Conservation (phyloP, 2,113 vertebrate genomes). For the Seriola aureovittata region DNA sequence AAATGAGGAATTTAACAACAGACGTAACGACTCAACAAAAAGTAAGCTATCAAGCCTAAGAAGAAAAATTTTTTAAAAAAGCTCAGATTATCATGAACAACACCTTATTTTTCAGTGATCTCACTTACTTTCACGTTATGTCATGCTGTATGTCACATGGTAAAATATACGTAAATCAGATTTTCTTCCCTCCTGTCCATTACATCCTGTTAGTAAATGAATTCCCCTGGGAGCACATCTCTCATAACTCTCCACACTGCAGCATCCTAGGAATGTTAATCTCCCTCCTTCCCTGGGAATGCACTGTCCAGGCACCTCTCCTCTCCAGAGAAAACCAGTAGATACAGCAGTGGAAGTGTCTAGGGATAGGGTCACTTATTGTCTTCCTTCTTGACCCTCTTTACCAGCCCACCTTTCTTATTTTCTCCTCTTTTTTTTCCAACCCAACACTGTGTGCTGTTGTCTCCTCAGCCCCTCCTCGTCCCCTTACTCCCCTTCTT, state of each 20-base stretch:
- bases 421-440: not conserved
- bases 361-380: conserved; percentile 61
- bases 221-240: conserved; percentile 28
- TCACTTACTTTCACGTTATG: conserved; percentile 20
- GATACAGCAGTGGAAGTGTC: conserved; percentile 63
- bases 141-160: conserved; percentile 20
- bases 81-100: not conserved
- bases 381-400: conserved; percentile 33
- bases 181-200: conserved; percentile 27
- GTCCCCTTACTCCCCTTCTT: conserved; percentile 9
- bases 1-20: conserved; percentile 11
- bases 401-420: conserved; percentile 9
- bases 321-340: conserved; percentile 55
- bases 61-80: not conserved
- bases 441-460: conserved; percentile 28
- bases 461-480: conserved; percentile 46
- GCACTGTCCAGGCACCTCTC: conserved; percentile 60
- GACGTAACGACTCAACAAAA: not conserved
- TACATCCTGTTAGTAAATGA: conserved; percentile 57
- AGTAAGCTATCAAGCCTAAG: not conserved
- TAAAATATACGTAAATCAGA: conserved; percentile 30
- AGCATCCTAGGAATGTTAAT: conserved; percentile 80
- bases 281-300: conserved; percentile 65
- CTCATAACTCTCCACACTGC: conserved; percentile 51
- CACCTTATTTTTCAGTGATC: not conserved